Evolutionary conservation across 2,113 vertebrate species (phyloP).

Genomic region (Stictonetta naevosa): DNA sequence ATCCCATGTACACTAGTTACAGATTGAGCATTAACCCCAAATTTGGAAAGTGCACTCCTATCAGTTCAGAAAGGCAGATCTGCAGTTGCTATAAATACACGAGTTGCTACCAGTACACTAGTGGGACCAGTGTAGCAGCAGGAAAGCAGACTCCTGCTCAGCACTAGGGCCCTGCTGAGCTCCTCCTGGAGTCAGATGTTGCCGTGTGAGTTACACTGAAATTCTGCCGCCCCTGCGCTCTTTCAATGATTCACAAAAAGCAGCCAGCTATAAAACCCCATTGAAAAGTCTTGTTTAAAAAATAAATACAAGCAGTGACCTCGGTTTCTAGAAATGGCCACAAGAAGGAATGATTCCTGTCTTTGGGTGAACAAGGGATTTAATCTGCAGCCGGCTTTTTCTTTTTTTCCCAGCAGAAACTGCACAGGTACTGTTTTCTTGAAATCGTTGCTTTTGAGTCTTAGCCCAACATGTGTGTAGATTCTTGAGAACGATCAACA

Average conservation of each 20-base stretch:
- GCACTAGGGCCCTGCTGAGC: not conserved
- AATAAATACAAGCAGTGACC: slow-evolving; percentile 1
- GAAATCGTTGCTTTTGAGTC: not conserved
- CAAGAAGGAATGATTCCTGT: slow-evolving; percentile 11
- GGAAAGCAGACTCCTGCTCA: not conserved
- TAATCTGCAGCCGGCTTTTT: not conserved
- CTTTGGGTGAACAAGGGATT: not conserved
- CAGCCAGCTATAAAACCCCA: not conserved
- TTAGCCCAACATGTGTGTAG: not conserved
- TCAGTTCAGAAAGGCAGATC: not conserved
- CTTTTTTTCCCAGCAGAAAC: not conserved
- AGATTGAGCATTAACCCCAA: not conserved
- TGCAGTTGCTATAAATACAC: not conserved
- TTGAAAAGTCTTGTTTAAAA: slow-evolving; percentile 29
- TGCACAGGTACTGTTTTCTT: not conserved
- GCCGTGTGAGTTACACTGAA: not conserved
- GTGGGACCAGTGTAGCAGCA: not conserved
- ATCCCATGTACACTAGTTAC: rapidly evolving
- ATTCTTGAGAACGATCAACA: not conserved
- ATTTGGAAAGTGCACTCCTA: not conserved
- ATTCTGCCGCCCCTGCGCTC: not conserved
- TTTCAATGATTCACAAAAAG: not conserved
- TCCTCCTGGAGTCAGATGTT: not conserved
- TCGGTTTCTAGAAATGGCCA: not conserved
- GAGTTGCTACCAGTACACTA: not conserved